Conservation (phyloP, 2,113 vertebrate genomes). For the Bujurquina vittata region DNA sequence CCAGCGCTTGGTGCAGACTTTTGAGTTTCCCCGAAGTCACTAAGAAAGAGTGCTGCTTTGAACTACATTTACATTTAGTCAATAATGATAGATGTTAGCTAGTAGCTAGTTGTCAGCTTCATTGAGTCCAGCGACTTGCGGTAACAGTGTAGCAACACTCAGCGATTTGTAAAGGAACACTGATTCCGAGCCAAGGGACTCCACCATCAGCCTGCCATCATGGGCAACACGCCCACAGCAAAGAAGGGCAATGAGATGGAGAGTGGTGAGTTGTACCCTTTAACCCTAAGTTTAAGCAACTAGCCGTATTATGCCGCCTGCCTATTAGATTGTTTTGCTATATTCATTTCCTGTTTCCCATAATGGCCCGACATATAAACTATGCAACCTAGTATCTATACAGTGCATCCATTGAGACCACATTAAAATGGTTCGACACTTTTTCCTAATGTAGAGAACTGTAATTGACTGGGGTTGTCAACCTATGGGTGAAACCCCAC, state of each 20-base stretch:
- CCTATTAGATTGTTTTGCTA: background rate
- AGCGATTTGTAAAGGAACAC: constrained; percentile 61
- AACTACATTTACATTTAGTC: constrained; percentile 23
- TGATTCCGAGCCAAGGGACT: constrained; percentile 61
- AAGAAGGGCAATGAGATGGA: constrained; percentile 94
- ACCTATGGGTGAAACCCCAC: background rate
- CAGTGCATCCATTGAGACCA: background rate
- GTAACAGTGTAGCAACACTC: constrained; percentile 57
- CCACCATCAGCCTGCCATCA: constrained; percentile 83
- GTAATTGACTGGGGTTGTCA: background rate
- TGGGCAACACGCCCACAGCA: constrained; percentile 95
- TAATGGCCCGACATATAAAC: background rate
- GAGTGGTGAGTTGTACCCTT: constrained; percentile 82
- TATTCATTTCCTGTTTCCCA: constrained; percentile 48
- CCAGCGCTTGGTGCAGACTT: constrained; percentile 37
- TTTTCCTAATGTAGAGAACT: background rate
- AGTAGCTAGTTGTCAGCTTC: constrained; percentile 63
- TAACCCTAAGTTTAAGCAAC: background rate
- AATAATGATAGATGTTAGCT: constrained; percentile 77
- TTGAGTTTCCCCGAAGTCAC: constrained; percentile 21
- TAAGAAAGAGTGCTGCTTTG: background rate
- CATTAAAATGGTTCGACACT: background rate
- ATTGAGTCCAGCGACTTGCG: constrained; percentile 47
- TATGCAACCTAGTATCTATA: background rate
- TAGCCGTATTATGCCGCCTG: background rate